These are phyloP conservation scores for Lepidiolamprologus cunningtoni DNA, from an alignment of 2,113 vertebrate species.

Conservation along the genomic window DNA sequence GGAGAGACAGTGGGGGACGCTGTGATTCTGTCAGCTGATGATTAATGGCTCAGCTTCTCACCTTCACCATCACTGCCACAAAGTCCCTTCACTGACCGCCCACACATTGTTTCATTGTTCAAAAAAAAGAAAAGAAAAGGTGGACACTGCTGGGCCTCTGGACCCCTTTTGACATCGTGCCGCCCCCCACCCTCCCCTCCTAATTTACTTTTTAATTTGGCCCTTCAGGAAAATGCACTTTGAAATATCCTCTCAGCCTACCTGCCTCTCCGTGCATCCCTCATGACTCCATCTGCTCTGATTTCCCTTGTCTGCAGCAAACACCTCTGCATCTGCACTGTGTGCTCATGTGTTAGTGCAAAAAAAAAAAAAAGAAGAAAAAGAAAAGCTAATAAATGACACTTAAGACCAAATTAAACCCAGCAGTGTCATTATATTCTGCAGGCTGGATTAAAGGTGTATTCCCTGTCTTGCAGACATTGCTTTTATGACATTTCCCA, in stretches of 20 bases:
- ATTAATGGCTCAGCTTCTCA: constrained; percentile 47
- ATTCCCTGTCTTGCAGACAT: background rate
- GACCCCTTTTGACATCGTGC: background rate
- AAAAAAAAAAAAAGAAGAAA: background rate
- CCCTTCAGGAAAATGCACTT: background rate
- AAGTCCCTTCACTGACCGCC: background rate
- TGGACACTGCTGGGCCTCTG: background rate
- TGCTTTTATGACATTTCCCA: constrained; percentile 1
- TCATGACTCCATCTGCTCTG: constrained; percentile 14
- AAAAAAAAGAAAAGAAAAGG: background rate
- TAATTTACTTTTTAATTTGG: background rate
- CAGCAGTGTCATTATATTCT: background rate
- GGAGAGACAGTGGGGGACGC: background rate
- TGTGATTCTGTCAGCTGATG: constrained; percentile 36
- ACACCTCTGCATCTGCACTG: background rate
- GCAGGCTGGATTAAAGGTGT: background rate
- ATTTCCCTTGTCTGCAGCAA: constrained; percentile 14
- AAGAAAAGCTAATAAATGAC: background rate
- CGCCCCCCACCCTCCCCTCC: background rate
- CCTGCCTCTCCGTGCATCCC: background rate
- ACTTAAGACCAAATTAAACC: background rate
- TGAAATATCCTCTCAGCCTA: background rate
- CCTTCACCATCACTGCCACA: background rate
- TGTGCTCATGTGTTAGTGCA: background rate
- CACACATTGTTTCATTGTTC: background rate